A percentile compares a stretch with the other conserved stretches of the same genome.
Evolutionary conservation across 1,140 invertebrate species (phyloP).

Genomic region (Sinonovacula constricta): DNA sequence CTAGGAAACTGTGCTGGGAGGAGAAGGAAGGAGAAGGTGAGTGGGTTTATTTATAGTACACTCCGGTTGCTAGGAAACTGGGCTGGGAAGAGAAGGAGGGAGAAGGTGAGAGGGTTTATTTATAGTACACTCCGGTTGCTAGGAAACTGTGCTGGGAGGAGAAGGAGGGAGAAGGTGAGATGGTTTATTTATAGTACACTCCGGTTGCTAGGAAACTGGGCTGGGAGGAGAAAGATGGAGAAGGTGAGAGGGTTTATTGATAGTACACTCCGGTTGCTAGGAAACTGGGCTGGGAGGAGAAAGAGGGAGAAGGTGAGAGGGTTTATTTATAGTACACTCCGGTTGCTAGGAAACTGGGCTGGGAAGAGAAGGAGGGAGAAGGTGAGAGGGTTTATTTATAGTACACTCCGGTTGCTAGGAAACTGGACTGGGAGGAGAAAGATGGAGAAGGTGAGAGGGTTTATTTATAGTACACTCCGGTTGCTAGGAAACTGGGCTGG

Average conservation of each 20-base stretch:
- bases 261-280: conserved; percentile 85
- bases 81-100: conserved; percentile 83
- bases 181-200: no score
- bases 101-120: conserved; percentile 77
- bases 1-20: conserved; percentile 85
- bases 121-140: no score
- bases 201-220: conserved; percentile 86
- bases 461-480: no score
- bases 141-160: conserved; percentile 85
- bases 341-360: conserved; percentile 87
- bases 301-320: conserved; percentile 75
- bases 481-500: conserved; percentile 88
- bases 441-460: conserved; percentile 75
- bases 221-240: conserved; percentile 81
- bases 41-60: no score
- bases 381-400: no score
- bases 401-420: conserved; percentile 85
- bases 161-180: conserved; percentile 74
- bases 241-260: no score
- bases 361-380: conserved; percentile 79
- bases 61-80: conserved; percentile 85
- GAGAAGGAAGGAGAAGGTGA: conserved; percentile 76
- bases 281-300: conserved; percentile 85
- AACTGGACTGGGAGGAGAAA: conserved; percentile 85
- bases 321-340: no score